Evolutionary conservation across 1,140 invertebrate genomes (phyloP).

Genomic region (Andricus grossulariae): DNA sequence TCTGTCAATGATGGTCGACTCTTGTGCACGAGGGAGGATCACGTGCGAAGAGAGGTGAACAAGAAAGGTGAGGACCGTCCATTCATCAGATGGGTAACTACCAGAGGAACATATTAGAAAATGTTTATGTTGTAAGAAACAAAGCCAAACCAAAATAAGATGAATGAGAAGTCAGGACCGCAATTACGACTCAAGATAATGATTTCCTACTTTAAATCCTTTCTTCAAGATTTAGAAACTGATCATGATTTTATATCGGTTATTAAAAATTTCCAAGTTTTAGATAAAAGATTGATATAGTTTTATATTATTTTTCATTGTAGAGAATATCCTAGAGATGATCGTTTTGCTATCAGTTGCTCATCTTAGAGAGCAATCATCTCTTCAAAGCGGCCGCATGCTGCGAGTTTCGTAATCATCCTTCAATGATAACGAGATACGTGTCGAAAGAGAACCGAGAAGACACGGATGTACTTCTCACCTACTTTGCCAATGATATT

Average conservation of each 20-base stretch:
- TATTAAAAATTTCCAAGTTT: too few relatives aligned
- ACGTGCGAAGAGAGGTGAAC: slow-evolving; percentile 32
- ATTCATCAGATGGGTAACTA: slow-evolving; percentile 57
- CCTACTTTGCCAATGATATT: slow-evolving; percentile 21
- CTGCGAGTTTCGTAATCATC: slow-evolving; percentile 60
- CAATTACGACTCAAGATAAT: too few relatives aligned
- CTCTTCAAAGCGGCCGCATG: slow-evolving; percentile 45
- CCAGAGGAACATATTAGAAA: slow-evolving; percentile 13
- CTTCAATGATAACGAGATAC: slow-evolving; percentile 65
- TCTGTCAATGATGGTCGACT: slow-evolving; percentile 62
- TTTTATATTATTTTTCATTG: too few relatives aligned
- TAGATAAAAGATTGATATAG: too few relatives aligned
- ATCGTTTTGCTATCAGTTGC: slow-evolving; percentile 54
- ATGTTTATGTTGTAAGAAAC: neutral
- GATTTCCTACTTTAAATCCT: too few relatives aligned
- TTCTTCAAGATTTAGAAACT: too few relatives aligned
- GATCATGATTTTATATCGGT: too few relatives aligned
- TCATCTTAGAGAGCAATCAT: slow-evolving; percentile 58
- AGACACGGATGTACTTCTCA: slow-evolving; percentile 25
- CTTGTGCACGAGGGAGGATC: slow-evolving; percentile 55
- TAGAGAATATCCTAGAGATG: too few relatives aligned
- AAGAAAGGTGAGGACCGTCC: slow-evolving; percentile 41
- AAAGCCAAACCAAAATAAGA: too few relatives aligned
- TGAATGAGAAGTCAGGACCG: too few relatives aligned
- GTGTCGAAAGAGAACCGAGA: slow-evolving; percentile 27